Evolutionary conservation across 1,140 invertebrate genomes (phyloP), one percentile per base, ranked within the genome.

Genomic region (Eufriesea mexicana): DNA sequence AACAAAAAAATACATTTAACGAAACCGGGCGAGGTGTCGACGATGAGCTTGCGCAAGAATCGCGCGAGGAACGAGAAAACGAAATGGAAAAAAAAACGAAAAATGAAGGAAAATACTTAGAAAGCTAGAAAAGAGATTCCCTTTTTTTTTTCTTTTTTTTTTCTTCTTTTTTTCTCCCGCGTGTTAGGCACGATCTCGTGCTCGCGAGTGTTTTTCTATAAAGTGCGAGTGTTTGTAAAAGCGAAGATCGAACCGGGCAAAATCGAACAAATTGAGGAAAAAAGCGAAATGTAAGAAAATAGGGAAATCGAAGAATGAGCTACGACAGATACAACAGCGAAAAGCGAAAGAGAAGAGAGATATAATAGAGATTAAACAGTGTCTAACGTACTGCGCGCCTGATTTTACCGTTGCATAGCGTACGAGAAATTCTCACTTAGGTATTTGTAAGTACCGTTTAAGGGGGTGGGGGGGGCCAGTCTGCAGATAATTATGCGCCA

Each of bases 381-480:
- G 54, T 68, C 35, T 42, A 42, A 85, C 18, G 16, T 61, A 77
- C 64, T 51, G 74, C 55, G 84, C 78, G 83, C 20, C 83, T 75
- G 78, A 80, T 81, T 84, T 84, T n/a, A 74, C 35, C 71, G 61
- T 80, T 80, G 78, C 78, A 54, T 81, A 75, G 72, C 51, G 77
- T 74, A 64, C 76, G 54, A 61, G 54, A 72, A 47, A 67, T 80
- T 84, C 71, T 64, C 82, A 45, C 68, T 72, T 73, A 59, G 68
- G 18, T 82, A 68, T 57, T 68, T 51, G 68, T 79, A 66, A 76
- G 71, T 68, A 62, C 47, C 71, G n/a, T 66, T 82, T 67, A 57
- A n/a, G 66, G 57, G 70, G 45, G 49, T 45, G 79, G 73, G 64
- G 62, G 42, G 54, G 28, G n/a, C n/a, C 82, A 83, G 67, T 49